Evolutionary conservation across 2,888 invertebrate genomes (phyloP).

Genomic region (Morinoia aosen): DNA sequence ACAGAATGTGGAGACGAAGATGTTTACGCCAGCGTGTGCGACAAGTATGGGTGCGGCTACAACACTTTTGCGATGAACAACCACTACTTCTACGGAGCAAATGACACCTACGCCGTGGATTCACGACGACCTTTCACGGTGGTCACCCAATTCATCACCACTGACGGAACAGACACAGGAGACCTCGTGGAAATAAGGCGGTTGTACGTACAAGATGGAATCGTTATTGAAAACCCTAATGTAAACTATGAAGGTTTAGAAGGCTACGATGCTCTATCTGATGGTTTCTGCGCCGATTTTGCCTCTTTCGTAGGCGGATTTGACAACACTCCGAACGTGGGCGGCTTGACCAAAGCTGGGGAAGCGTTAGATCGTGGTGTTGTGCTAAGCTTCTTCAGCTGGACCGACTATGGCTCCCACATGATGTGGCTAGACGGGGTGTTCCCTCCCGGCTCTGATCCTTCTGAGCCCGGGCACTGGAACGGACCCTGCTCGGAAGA

Average conservation of each 20-base stretch:
- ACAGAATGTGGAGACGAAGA: slow-evolving; percentile 65
- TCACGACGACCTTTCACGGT: slow-evolving; percentile 61
- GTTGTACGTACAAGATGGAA: slow-evolving; percentile 65
- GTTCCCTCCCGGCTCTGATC: slow-evolving; percentile 51
- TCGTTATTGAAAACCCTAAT: slow-evolving; percentile 58
- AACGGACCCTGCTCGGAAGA: slow-evolving; percentile 64
- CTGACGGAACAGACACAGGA: slow-evolving; percentile 65
- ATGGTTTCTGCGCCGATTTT: slow-evolving; percentile 1
- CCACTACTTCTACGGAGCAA: slow-evolving; percentile 63
- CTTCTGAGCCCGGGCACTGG: slow-evolving; percentile 60
- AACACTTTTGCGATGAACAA: slow-evolving; percentile 56
- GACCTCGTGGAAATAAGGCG: slow-evolving; percentile 64
- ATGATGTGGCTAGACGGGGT: slow-evolving; percentile 20
- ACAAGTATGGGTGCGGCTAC: slow-evolving; percentile 67
- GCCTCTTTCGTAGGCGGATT: background rate
- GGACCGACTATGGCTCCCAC: background rate
- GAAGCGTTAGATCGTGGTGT: slow-evolving; percentile 30
- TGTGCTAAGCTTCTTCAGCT: background rate
- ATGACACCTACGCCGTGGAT: slow-evolving; percentile 57
- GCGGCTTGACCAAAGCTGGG: background rate
- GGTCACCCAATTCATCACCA: slow-evolving; percentile 67
- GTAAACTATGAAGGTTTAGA: slow-evolving; percentile 24
- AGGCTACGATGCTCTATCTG: slow-evolving; percentile 6
- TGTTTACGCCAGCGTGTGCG: slow-evolving; percentile 66
- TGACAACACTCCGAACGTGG: background rate